Conservation (phyloP, 30 jellyfish, hydroid and myxozoan species). For the Phacellophora camtschatica region DNA sequence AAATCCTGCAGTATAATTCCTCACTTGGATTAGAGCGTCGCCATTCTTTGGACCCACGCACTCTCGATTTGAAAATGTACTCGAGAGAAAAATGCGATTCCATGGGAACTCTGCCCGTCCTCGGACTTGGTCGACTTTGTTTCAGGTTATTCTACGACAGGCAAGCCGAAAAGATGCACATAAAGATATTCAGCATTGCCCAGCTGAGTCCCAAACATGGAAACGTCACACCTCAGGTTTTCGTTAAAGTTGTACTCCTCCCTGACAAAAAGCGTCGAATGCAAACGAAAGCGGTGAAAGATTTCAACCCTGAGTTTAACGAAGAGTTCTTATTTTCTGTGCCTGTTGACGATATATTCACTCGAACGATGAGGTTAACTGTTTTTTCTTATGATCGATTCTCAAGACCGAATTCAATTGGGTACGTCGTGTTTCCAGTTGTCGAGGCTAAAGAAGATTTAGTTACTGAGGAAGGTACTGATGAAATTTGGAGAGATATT, state of each 20-base stretch:
- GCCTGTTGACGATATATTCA: conserved; percentile 65
- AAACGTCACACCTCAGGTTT: conserved; percentile 69
- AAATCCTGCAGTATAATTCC: neutral
- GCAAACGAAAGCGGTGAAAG: conserved; percentile 80
- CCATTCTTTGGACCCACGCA: conserved; percentile 71
- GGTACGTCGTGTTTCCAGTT: conserved; percentile 77
- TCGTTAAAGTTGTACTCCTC: conserved; percentile 63
- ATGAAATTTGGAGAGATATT: conserved; percentile 84
- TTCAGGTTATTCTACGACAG: conserved; percentile 62
- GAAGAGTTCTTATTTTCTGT: conserved; percentile 77
- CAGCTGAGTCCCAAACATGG: conserved; percentile 53
- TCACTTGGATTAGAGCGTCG: conserved; percentile 25
- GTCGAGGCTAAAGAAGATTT: conserved; percentile 68
- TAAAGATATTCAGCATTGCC: conserved; percentile 35
- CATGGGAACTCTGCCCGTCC: conserved; percentile 64
- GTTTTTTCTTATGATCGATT: conserved; percentile 91
- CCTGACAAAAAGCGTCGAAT: conserved; percentile 86
- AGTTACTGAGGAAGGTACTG: conserved; percentile 72
- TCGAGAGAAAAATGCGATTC: conserved; percentile 65
- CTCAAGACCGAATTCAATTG: conserved; percentile 77
- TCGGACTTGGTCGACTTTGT: conserved; percentile 82
- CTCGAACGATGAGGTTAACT: conserved; percentile 59
- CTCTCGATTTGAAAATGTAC: conserved; percentile 71
- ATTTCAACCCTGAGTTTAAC: conserved; percentile 78
- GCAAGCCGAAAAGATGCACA: conserved; percentile 64